Evolutionary conservation across 2,888 invertebrate genomes (phyloP), one percentile per base, ranked within the genome.

Genomic region (Opisthograptis luteolata): DNA sequence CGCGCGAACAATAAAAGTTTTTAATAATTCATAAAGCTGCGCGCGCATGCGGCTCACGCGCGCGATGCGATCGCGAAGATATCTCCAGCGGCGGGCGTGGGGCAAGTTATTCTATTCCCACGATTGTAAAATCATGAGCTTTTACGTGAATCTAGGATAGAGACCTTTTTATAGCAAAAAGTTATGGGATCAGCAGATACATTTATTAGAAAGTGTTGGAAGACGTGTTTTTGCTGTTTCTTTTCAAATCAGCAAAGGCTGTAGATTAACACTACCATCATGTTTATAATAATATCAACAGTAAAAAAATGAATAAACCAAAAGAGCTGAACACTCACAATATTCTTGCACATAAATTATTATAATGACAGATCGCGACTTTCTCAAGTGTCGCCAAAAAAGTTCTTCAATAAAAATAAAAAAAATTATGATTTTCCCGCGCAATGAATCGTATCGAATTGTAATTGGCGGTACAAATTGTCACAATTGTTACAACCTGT

Each of bases 1-100:
- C 81, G 76, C 74, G 65, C 62, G 66, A 75, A 87, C 88, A 88
- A 88, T 88, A 89, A 86, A 86, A 81, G 78, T 77, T 77, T 56
- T 87, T 76, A 87, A 89, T 89, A 87, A 89, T 89, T 87, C 87
- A 89, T 89, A 87, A 85, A 56, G 65, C 54, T 62, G 74, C 70
- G 71, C 65, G 76, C 71, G 80, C 77, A 83, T 78, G 74, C 86
- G 70, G 60, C 60, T 85, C 87, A 85, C 86, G 86, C 84, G 84
- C 83, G 68, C 62, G 72, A 73, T 72, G 69, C 74, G 78, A 79
- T 80, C 78, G 67, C 76, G 66, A 67, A 73, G 79, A 81, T 84
- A 79, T 72, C 74, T 68, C 77, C 58, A 48, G 20, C 43, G 25
- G 48, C 42, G 47, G 45, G 48, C 48, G 45, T 56, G 44, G 73